Evolutionary conservation across 2,888 invertebrate genomes (phyloP).

Genomic region (Pterostichus madidus): DNA sequence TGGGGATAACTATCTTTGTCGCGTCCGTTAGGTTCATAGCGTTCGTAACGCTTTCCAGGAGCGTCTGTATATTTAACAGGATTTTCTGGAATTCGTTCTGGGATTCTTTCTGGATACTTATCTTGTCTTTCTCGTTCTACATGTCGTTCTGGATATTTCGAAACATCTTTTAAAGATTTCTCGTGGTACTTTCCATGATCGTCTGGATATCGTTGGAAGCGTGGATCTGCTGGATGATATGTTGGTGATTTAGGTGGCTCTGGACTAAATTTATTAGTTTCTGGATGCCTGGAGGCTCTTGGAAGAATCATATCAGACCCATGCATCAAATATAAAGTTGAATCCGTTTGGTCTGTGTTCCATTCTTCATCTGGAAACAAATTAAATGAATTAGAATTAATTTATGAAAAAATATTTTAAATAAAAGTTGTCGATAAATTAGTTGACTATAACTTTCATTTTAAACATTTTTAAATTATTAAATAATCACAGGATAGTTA

Average conservation of each 20-base stretch:
- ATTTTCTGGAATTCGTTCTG: background rate
- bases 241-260: constrained; percentile 72
- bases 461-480: too few species aligned
- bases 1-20: too few species aligned
- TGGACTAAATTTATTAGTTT: constrained; percentile 69
- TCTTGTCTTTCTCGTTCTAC: constrained; percentile 70
- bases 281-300: constrained; percentile 73
- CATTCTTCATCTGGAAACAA: constrained; percentile 86
- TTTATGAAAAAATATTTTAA: background rate
- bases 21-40: too few species aligned
- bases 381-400: background rate
- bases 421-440: too few species aligned
- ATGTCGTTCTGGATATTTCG: constrained; percentile 47
- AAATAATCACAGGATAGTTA: too few species aligned
- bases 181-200: background rate
- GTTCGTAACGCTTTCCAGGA: too few species aligned
- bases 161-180: too few species aligned
- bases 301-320: constrained; percentile 79
- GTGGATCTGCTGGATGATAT: constrained; percentile 72
- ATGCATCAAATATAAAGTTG: constrained; percentile 81
- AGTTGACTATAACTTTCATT: too few species aligned
- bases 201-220: constrained; percentile 69
- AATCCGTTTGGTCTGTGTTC: constrained; percentile 82
- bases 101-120: constrained; percentile 4
- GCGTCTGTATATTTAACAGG: too few species aligned